Evolutionary conservation across 2,888 invertebrate species (phyloP), one percentile per base, ranked within the genome.

Genomic region (Allacma fusca): DNA sequence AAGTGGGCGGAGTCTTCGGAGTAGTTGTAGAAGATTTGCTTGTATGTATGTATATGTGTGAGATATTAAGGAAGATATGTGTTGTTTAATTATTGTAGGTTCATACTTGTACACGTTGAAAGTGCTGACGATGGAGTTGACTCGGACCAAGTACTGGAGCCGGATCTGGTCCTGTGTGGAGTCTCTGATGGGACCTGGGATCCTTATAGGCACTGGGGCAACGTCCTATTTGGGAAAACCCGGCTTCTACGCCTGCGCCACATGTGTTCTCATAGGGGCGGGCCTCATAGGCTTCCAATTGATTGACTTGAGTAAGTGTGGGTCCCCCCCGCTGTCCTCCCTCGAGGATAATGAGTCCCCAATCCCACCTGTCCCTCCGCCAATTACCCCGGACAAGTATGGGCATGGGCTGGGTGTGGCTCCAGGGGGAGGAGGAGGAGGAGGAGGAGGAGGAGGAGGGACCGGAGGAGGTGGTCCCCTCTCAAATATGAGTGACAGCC

Each of bases 161-260:
- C 78, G 82, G 19, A 80, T 83, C 23, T 83, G 83, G 83, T 81
- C 81, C 24, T 80, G 81, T 76, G 79, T 83, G 75, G 80, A 84
- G 69, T 80, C 79, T 24, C 23, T 84, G 5, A 84, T 82, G 82
- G 81, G 81, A 7, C 82, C 82, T 7, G 83, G 83, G 29, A 82
- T 82, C 23, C 74, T 82, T 0, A 76, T 83, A 12, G 82, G 82
- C 0, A 78, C 81, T 13, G 81, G 82, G 5, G 73, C 80, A 26
- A 82, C 82, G 4, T 81, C 82, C 12, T 83, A 82, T 34, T 65
- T 81, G 50, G 83, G 83, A 21, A 83, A 83, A 72, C 79, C 82
- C 0, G 82, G 83, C 16, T 83, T 83, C 73, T 83, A 81, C 72
- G 82, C 82, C 34, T 83, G 82, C 79, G 83, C 83, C 74, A 83